These are phyloP conservation scores for Xestia xanthographa DNA, from an alignment of 2,888 invertebrate species.

Conservation along the genomic window DNA sequence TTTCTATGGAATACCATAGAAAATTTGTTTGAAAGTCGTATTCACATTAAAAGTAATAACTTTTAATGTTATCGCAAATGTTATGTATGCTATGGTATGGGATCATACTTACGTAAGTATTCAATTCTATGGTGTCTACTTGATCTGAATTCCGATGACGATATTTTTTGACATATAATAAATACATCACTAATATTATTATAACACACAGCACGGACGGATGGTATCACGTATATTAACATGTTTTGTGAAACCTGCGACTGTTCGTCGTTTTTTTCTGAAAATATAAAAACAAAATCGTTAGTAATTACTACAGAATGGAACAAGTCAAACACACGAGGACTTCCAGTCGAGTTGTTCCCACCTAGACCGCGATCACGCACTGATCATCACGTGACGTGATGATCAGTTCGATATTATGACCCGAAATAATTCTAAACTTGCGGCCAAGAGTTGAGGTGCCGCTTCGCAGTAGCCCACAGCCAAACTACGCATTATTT, in stretches of 20 bases:
- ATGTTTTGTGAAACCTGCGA: neutral
- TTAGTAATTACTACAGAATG: no score
- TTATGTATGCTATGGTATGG: neutral
- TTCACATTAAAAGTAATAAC: no score
- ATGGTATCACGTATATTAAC: neutral
- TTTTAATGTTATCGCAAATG: neutral
- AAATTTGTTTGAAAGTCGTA: no score
- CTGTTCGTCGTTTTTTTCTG: neutral
- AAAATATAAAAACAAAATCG: neutral
- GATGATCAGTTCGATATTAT: no score
- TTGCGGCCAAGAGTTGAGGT: no score
- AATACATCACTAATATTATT: neutral
- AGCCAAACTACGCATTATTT: no score
- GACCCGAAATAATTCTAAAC: no score
- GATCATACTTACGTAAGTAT: conserved; percentile 18
- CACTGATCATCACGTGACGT: no score
- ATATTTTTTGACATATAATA: conserved; percentile 3
- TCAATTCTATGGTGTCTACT: neutral
- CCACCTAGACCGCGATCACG: neutral
- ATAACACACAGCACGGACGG: neutral
- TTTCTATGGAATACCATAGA: neutral
- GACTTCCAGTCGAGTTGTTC: neutral
- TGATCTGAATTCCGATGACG: neutral
- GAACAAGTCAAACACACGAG: no score
- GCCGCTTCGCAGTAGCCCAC: no score